Base-by-base conservation (phyloP, 2,888 invertebrate species). In the Chrysolina americana region DNA sequence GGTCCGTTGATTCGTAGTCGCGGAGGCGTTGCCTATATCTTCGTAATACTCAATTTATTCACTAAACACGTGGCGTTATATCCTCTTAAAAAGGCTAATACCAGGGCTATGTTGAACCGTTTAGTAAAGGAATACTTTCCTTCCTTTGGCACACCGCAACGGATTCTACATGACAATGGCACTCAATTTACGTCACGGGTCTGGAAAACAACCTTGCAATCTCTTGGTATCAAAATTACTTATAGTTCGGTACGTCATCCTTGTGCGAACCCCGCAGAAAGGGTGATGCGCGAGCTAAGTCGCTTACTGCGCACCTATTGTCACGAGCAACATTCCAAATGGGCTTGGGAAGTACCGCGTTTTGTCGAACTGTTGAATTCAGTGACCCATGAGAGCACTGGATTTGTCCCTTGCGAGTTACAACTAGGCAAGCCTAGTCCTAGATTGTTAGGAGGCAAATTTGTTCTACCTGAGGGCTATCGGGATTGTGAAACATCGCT, bases 231-330 rank as follows among this genome's bases (percentile, higher is more conserved):
- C 21, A 15, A 17, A 56, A 17, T 56, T 17, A 13, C 21, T 5
- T 56, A 56, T 56, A 17, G 56, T 62, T 62, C 28, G 23, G 62
- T 62, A 44, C 62, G 28, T 41, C 48, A 64, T 36, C 23, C 62
- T 36, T 62, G 28, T 62, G 50, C 17, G n/a, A 50, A 50, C 19
- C 62, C 48, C 23, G 68, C 44, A 17, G 65, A 71, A 48, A 63
- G 65, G 28, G 28, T 65, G n/a, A 71, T 71, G 71, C 17, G 50
- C n/a, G 71, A 71, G 47, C 19, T 71, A n/a, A 65, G 71, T 17
- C 41, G 71, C 23, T 21, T 71, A 11, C 48, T 47, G n/a, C 41
- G 65, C 15, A 65, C 65, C 5, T 71, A 71, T 63, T 71, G 71
- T 48, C 10, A 41, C 17, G 15, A 62, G 5, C 41, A 64, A 17